phyloP scores from a whole-genome alignment of 2,113 vertebrate genomes.

The Antigone vipio region DNA sequence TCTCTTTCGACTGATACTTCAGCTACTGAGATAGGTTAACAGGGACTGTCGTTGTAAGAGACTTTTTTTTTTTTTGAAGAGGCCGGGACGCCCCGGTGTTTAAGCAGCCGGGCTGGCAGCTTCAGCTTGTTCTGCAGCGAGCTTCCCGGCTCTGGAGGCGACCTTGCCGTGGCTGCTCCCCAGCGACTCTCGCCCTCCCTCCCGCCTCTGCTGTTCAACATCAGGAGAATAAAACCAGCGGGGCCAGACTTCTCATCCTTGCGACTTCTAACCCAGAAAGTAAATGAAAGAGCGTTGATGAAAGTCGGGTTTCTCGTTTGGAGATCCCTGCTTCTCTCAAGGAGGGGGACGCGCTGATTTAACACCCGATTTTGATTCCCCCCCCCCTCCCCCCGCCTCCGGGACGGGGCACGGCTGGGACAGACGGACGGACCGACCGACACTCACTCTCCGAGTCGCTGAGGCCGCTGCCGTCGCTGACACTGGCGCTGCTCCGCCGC shows the following conservation, averaged over 20 bases:
- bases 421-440: not conserved
- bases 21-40: not conserved
- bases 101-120: not conserved
- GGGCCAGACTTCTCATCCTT: not conserved
- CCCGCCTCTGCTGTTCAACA: not conserved
- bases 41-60: too few species aligned
- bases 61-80: too few species aligned
- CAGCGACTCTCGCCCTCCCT: not conserved
- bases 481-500: slow-evolving; percentile 89
- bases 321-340: not conserved
- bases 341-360: fast-evolving
- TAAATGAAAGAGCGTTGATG: fast-evolving
- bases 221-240: not conserved
- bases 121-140: fast-evolving
- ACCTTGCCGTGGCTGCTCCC: too few species aligned
- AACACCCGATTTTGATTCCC: not conserved
- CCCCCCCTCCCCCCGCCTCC: too few species aligned
- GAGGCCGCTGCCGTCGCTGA: slow-evolving; percentile 91
- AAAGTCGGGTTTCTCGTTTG: fast-evolving
- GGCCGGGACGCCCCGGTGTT: fast-evolving
- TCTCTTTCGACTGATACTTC: not conserved
- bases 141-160: not conserved
- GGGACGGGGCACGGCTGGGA: too few species aligned
- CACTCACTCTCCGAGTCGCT: slow-evolving; percentile 87
- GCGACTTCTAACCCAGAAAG: not conserved